Conservation (phyloP, 2,113 vertebrate species). For the Pangasianodon hypophthalmus region DNA sequence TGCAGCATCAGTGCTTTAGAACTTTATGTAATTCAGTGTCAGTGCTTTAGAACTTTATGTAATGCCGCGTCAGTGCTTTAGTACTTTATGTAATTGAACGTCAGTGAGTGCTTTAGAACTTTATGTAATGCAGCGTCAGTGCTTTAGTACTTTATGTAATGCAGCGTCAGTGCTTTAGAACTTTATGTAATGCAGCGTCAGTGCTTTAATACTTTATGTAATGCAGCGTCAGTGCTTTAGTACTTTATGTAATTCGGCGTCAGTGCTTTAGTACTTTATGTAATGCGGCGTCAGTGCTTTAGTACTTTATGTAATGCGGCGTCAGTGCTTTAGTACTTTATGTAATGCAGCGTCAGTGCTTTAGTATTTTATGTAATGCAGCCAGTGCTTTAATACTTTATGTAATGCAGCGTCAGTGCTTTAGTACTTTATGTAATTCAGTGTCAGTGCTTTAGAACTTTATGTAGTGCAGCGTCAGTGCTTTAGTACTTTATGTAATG, state of each 20-base stretch:
- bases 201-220: background rate
- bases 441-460: background rate
- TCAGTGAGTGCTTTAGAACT: too few relatives aligned
- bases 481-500: background rate
- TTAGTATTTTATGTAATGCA: too few relatives aligned
- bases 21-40: too few relatives aligned
- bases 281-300: background rate
- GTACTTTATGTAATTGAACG: too few relatives aligned
- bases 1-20: too few relatives aligned
- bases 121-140: too few relatives aligned
- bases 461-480: background rate
- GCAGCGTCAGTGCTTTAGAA: too few relatives aligned
- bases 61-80: too few relatives aligned
- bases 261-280: background rate
- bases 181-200: too few relatives aligned
- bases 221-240: background rate
- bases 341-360: too few relatives aligned
- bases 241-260: background rate
- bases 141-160: too few relatives aligned
- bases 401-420: background rate
- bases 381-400: background rate
- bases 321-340: background rate
- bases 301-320: background rate
- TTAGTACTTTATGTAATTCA: background rate
- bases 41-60: too few relatives aligned